A percentile compares a stretch with the other conserved stretches of the same genome.
Conservation (phyloP, 2,888 invertebrate genomes). For the Tigriopus californicus region DNA sequence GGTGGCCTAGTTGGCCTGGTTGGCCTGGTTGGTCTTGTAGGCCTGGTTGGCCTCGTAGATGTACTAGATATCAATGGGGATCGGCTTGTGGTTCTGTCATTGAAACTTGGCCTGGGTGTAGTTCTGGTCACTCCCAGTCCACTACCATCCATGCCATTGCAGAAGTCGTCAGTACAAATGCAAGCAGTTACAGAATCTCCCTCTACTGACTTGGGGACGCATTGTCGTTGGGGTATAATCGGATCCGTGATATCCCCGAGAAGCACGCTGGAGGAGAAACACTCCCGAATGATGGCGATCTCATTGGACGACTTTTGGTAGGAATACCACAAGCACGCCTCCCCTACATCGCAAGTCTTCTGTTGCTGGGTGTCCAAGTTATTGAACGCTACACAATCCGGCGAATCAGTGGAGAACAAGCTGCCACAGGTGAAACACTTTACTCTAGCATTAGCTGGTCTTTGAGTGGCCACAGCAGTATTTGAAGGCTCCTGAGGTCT, state of each 20-base stretch:
- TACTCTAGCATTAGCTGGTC: neutral
- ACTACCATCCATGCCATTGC: conserved; percentile 5
- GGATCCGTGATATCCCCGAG: conserved; percentile 13
- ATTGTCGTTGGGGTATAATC: neutral
- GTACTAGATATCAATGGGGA: neutral
- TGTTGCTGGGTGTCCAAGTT: neutral
- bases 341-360: conserved; percentile 6
- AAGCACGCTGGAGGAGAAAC: conserved; percentile 10
- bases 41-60: neutral
- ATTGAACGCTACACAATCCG: conserved; percentile 4
- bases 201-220: conserved; percentile 12
- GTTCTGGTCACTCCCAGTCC: neutral
- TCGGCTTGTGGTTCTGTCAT: neutral
- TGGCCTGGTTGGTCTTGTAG: neutral
- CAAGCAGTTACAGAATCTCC: conserved; percentile 3
- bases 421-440: conserved; percentile 14
- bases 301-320: conserved; percentile 7
- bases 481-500: neutral
- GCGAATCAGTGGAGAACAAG: conserved; percentile 12
- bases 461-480: too few relatives aligned
- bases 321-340: conserved; percentile 15
- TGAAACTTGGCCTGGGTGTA: neutral
- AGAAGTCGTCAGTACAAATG: conserved; percentile 11
- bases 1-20: neutral
- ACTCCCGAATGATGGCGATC: conserved; percentile 9